phyloP scores from a whole-genome alignment of 2,797 vertebrate species.

The Gymnoscopelus braueri region DNA sequence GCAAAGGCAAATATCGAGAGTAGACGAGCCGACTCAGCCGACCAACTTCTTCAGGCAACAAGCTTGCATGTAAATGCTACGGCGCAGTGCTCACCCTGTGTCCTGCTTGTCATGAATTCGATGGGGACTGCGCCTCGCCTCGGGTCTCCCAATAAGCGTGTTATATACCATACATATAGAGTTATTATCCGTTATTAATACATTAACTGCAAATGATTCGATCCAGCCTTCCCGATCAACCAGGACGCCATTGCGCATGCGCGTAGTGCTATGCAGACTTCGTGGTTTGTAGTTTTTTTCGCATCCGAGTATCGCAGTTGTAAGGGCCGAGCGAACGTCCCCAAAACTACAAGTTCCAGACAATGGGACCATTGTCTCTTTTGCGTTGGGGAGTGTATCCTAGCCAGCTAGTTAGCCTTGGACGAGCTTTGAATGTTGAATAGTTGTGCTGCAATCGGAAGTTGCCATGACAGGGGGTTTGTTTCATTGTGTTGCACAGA shows the following conservation, averaged over 20 bases:
- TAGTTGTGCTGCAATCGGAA: constrained; percentile 74
- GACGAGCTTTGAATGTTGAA: constrained; percentile 76
- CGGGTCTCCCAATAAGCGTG: constrained; percentile 3
- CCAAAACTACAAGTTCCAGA: constrained; percentile 81
- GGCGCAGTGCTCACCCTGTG: constrained; percentile 10
- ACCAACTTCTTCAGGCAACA: constrained; percentile 69
- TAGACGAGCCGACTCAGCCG: constrained; percentile 38
- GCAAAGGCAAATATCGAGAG: constrained; percentile 48
- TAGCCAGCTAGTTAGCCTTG: constrained; percentile 66
- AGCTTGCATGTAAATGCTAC: constrained; percentile 35
- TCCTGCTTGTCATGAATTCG: not conserved
- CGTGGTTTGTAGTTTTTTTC: constrained; percentile 75
- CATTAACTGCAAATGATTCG: constrained; percentile 58
- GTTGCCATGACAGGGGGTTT: constrained; percentile 57
- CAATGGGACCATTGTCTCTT: constrained; percentile 76
- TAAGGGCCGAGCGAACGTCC: constrained; percentile 52
- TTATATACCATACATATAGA: not conserved
- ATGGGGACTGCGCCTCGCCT: constrained; percentile 10
- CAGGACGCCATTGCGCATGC: constrained; percentile 67
- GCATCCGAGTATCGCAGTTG: constrained; percentile 63
- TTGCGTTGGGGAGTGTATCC: constrained; percentile 50
- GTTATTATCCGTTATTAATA: constrained; percentile 29
- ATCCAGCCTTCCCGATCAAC: constrained; percentile 56
- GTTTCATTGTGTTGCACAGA: constrained; percentile 29
- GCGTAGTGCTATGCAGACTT: constrained; percentile 41